These are phyloP conservation scores for Amphipoea oculea DNA, from an alignment of 2,888 invertebrate species.

Conservation along the genomic window DNA sequence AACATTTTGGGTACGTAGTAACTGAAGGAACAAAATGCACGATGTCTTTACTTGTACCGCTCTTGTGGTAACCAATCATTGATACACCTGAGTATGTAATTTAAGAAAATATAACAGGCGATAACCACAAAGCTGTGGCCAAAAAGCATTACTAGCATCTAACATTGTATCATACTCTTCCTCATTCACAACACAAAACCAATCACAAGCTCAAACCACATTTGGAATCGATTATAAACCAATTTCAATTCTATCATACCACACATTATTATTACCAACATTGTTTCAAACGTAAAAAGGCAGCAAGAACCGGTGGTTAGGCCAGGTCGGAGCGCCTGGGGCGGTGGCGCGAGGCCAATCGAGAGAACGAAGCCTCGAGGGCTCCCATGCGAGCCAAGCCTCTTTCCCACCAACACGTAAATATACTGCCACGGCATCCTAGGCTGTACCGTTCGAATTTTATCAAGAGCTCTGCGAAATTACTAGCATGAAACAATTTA, in stretches of 20 bases:
- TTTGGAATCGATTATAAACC: constrained; percentile 65
- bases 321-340: constrained; percentile 79
- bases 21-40: not conserved
- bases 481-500: constrained; percentile 42
- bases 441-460: constrained; percentile 71
- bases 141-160: constrained; percentile 14
- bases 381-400: constrained; percentile 79
- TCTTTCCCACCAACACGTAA: constrained; percentile 84
- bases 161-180: constrained; percentile 37
- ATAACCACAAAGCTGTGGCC: constrained; percentile 25
- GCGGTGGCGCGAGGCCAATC: constrained; percentile 80
- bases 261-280: constrained; percentile 66
- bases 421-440: constrained; percentile 70
- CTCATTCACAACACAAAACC: constrained; percentile 43
- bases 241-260: constrained; percentile 63
- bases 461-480: constrained; percentile 61
- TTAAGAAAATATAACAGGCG: not conserved
- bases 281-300: constrained; percentile 65
- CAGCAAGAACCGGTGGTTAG: constrained; percentile 79
- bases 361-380: constrained; percentile 83
- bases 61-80: not conserved
- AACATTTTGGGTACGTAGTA: not conserved
- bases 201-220: constrained; percentile 62
- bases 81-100: not conserved
- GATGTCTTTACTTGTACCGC: no score